Evolutionary conservation across 2,797 vertebrate genomes (phyloP).

Genomic region (Rhinichthys osculus): DNA sequence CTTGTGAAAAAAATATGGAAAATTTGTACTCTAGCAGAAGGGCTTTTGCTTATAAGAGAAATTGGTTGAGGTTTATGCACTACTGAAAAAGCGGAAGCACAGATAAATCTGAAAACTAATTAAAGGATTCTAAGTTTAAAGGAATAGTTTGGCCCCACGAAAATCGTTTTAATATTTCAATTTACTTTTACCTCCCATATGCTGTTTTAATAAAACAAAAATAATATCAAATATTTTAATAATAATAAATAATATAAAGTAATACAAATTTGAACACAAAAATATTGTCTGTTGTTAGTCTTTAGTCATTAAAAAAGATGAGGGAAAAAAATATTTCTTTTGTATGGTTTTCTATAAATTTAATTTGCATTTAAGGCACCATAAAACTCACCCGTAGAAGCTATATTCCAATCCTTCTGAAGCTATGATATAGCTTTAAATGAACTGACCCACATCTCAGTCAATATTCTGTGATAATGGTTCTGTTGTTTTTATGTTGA

Average conservation of each 20-base stretch:
- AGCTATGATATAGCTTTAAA: background rate
- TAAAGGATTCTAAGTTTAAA: background rate
- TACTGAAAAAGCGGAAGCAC: background rate
- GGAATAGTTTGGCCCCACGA: background rate
- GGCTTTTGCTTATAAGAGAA: conserved; percentile 10
- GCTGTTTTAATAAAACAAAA: too few relatives aligned
- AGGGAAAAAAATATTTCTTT: background rate
- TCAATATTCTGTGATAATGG: background rate
- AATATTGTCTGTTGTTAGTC: background rate
- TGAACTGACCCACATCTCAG: background rate
- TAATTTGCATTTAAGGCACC: background rate
- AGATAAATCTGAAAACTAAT: background rate
- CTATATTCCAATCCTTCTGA: background rate
- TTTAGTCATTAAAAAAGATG: background rate
- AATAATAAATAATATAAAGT: too few relatives aligned
- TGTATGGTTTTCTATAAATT: background rate
- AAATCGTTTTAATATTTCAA: too few relatives aligned
- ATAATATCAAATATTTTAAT: too few relatives aligned
- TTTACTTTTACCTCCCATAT: background rate
- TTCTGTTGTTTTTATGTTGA: background rate
- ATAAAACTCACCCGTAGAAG: background rate
- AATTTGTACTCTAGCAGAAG: background rate
- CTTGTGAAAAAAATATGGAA: background rate
- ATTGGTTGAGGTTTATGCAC: background rate
- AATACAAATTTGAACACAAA: too few relatives aligned